Conservation (phyloP, 2,113 vertebrate species). For the Silurus meridionalis region DNA sequence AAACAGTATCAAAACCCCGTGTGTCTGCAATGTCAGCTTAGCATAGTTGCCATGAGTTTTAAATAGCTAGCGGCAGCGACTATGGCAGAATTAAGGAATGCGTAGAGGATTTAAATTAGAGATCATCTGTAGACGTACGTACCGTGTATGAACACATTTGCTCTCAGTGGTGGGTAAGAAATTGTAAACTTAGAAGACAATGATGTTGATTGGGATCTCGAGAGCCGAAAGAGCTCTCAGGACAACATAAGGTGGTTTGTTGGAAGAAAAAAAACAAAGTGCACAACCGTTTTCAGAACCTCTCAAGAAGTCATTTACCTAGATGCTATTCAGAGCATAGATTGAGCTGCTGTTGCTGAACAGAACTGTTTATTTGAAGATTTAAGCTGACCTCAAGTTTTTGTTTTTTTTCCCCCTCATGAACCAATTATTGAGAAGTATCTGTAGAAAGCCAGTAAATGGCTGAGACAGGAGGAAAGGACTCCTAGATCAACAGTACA, state of each 20-base stretch:
- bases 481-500: constrained; percentile 7
- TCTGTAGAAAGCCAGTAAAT: constrained; percentile 36
- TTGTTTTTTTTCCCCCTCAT: constrained; percentile 20
- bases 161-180: constrained; percentile 10
- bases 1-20: constrained; percentile 30
- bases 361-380: constrained; percentile 61
- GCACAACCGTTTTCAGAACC: not conserved
- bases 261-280: not conserved
- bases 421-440: constrained; percentile 63
- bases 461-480: constrained; percentile 5
- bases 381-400: constrained; percentile 57
- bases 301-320: constrained; percentile 53
- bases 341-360: constrained; percentile 43
- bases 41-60: constrained; percentile 24
- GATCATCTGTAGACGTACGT: constrained; percentile 8
- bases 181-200: constrained; percentile 28
- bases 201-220: not conserved
- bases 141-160: constrained; percentile 14
- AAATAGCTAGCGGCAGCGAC: constrained; percentile 20
- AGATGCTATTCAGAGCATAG: not conserved
- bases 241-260: not conserved
- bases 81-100: constrained; percentile 20
- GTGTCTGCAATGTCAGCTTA: constrained; percentile 9
- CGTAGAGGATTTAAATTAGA: constrained; percentile 29
- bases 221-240: not conserved